Conservation (phyloP, 2,113 vertebrate species). For the Poeciliopsis prolifica region DNA sequence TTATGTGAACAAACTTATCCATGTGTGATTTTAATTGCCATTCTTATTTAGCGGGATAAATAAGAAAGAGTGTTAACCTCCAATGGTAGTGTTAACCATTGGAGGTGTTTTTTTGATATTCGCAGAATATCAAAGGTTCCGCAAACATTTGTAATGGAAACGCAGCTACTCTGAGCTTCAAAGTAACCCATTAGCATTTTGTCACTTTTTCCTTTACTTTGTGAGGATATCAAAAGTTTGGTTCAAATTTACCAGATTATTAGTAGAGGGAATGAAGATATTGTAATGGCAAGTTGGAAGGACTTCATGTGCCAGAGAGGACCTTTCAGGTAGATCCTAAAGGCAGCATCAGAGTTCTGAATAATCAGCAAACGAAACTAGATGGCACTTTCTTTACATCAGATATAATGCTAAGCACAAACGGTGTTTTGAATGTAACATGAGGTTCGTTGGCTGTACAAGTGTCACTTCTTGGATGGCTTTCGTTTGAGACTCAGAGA, state of each 20-base stretch:
- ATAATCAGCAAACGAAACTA: constrained; percentile 4
- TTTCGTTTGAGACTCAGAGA: constrained; percentile 81
- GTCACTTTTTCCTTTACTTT: not conserved
- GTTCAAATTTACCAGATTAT: constrained; percentile 33
- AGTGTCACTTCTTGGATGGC: constrained; percentile 78
- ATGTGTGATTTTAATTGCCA: no score
- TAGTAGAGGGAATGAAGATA: constrained; percentile 26
- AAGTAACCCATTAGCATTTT: not conserved
- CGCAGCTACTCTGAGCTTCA: not conserved
- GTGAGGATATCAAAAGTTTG: constrained; percentile 21
- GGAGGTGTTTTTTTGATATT: no score
- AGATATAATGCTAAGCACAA: constrained; percentile 40
- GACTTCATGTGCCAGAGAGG: constrained; percentile 42
- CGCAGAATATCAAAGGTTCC: no score
- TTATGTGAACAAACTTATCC: no score
- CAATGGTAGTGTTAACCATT: no score
- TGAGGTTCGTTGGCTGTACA: constrained; percentile 34
- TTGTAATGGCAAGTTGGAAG: constrained; percentile 23
- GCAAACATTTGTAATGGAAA: no score
- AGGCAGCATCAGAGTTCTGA: constrained; percentile 16
- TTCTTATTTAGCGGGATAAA: no score
- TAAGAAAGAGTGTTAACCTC: no score
- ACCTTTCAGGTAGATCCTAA: constrained; percentile 17
- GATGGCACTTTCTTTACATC: constrained; percentile 37
- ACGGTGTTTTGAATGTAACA: constrained; percentile 33